Base-by-base conservation (phyloP, 2,113 vertebrate species). In the Vanacampus margaritifer region DNA sequence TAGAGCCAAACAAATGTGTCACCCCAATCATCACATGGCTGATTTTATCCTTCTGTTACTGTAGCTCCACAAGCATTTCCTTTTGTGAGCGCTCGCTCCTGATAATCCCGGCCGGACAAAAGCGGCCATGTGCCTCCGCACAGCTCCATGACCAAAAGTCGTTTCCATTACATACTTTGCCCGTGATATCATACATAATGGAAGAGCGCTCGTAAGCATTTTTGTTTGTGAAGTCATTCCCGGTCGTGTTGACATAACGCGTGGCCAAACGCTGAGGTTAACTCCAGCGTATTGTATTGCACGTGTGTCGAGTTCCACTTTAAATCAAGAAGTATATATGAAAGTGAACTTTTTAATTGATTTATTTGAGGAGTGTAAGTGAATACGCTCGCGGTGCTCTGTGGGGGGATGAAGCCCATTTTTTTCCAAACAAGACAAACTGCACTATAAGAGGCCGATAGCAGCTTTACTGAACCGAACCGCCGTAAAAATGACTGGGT, bases 11-110 rank as follows among this genome's bases (percentile, higher is more conserved):
- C 84, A 86, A 91, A 92, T 79, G 88, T 86, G 90, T 91, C 90
- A 87, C 91, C 90, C 90, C 91, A 92, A 92, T 95, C 93, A 93
- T 93, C 93, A 93, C 92, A 94, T 89, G 94, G 94, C 94, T 94
- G 94, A 94, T 93, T 91, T 91, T 92, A 92, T 92, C 92, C 92
- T 89, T 90, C 93, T 94, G 93, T 94, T 93, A 90, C 88, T 94
- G 93, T 93, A 93, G 84, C 89, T 87, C 83, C 86, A 84, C 84
- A 90, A 93, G 95, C 93, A 63, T 93, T 94, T 94, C 92, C 95
- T 95, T 94, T 95, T 90, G 94, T 95, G 89, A 87, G 85, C 84
- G 80, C 90, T 90, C 90, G 85, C 92, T 92, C 88, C 90, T 89
- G 92, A 94, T 94, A 92, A 93, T 95, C 92, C 91, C 87, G 86